Base-by-base conservation (phyloP, 2,888 invertebrate genomes). In the Glomeris marginata region DNA sequence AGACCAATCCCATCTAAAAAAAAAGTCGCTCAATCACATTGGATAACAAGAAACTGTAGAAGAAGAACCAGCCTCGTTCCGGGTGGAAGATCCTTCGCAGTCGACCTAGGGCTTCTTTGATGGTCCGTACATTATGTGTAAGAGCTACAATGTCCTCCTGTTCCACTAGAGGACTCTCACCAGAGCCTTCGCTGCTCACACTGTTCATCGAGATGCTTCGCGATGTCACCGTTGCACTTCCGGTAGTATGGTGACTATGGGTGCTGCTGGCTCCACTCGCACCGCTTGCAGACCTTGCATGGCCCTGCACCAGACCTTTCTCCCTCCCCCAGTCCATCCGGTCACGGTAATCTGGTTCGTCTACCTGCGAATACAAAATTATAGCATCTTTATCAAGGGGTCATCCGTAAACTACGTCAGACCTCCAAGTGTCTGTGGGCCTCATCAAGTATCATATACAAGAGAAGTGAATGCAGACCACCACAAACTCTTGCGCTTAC, bases 101-200 rank as follows among this genome's bases (percentile, higher is more conserved):
- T 52, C 62, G 66, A 11, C 66, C 66, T 2, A 72, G 62, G 2
- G 68, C 67, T 56, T 72, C 72, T 45, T 70, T 69, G 59, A 72
- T 70, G 46, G 62, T 63, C 45, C 70, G 63, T 46, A 72, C 71
- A 58, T 70, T 66, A 42, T 69, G 67, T 1, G 71, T 71, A 21
- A 72, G 64, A 6, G 64, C 64, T 33, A 69, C 63, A 45, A 72
- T 70, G 55, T 71, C 70, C 54, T 69, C 69, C 54, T 70, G 68
- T 55, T 70, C 70, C 46, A 67, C 64, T 33, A 62, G 55, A 45
- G 60, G 59, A 40, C 56, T 54, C 34, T 56, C 58, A 16, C 48
- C 46, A 47, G 58, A 60, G 18, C 65, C 64, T 34, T 68, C 66
- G 45, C 64, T 64, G 52, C 65, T 65, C 34, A 69, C 61, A 54